Evolutionary conservation across 2,797 vertebrate species (phyloP), one percentile per base, ranked within the genome.

Genomic region (Chelon auratus): DNA sequence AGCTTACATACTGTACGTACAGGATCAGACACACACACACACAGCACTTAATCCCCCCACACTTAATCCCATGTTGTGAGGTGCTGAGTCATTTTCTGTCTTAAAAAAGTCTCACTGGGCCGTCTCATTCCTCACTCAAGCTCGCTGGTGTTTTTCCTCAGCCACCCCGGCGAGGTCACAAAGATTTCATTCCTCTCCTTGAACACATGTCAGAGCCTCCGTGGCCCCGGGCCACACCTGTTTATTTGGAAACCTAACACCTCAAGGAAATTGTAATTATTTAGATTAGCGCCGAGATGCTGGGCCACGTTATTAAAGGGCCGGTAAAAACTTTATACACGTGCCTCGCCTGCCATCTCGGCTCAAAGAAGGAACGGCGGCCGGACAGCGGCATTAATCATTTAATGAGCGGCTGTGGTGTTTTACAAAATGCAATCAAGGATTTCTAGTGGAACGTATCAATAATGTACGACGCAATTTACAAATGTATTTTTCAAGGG

Each of bases 371-470:
- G 61, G 62, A 70, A 61, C 36, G 36, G 63, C 62, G 37, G 51
- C 72, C 52, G 39, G 78, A 81, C 75, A 75, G 77, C 37, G 1
- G 47, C 71, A 87, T 89, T 81, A 75, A 88, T 89, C 72, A 85
- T 81, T 90, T 81, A 87, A 87, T 85, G 83, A 90, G 85, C 64
- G 76, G 77, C 83, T 62, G 77, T 67, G 69, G 70, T 76, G 79
- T 89, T 90, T 83, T 78, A 80, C 81, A 71, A 86, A 91, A 89
- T 84, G 75, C 84, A 92, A 91, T 90, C 78, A 78, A 69, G 70
- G 82, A 73, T 65, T 84, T 84, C 68, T 71, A 56, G 65, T 66
- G 78, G 80, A 84, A 83, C 73, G 60, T 79, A 91, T 91, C 82
- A 92, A 89, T 91, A 89, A 91, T 89, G 78, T 77, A 90, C 76